Evolutionary conservation across 1,140 invertebrate species (phyloP), one percentile per base, ranked within the genome.

Genomic region (Lordiphosa collinella): DNA sequence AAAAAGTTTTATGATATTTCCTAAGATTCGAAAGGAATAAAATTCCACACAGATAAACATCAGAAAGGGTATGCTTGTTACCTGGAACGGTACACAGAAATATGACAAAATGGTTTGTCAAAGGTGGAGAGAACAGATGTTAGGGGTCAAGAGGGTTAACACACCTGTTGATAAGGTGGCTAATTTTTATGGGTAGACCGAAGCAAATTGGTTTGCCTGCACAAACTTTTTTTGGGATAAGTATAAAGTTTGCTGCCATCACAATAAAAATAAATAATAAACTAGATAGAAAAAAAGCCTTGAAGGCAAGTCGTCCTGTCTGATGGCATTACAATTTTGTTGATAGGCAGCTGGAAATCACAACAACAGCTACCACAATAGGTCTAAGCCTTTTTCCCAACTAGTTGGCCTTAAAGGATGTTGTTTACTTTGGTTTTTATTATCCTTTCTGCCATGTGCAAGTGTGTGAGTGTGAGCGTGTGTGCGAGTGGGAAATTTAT

Each of bases 221-320:
- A 25, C 34, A 32, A 51, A 36, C n/a, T 3, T 18, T 18, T 18
- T 18, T 18, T 18, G 18, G 18, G 18, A 18, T 18, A 18, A 18
- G 18, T 25, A 25, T 25, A 41, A 71, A 60, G 47, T 70, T 58
- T 56, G 65, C 72, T 51, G 10, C 78, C 76, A 76, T 76, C 73
- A 76, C 71, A 78, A 78, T 71, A 65, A 78, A 76, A 71, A 56
- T 78, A 78, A 76, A 76, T 78, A 76, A 76, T 78, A 76, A 76
- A 78, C 36, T 69, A 60, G 60, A 52, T 51, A 48, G n/a, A 37
- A 72, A 64, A 37, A 72, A 64, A 49, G 57, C 52, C 18, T 46
- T 14, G 31, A 13, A 31, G 43, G 47, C 31, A 25, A 14, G 38
- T 29, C 53, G 14, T 18, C 3, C 3, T 47, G 54, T 35, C 61